A percentile compares a stretch with the other conserved stretches of the same genome.
Conservation (phyloP, 2,888 invertebrate species). For the Athrips mouffetella region DNA sequence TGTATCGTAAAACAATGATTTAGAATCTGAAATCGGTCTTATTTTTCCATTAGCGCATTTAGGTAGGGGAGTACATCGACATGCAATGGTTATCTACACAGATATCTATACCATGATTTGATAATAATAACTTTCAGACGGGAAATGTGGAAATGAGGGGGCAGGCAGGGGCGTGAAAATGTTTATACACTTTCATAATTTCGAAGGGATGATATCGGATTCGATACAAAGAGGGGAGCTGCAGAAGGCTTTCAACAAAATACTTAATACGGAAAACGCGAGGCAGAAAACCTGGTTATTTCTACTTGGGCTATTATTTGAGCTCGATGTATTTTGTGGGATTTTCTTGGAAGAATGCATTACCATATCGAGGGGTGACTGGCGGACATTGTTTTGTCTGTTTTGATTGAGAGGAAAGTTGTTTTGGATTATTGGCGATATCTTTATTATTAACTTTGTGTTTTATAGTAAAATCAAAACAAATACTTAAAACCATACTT, state of each 20-base stretch:
- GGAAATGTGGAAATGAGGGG: conserved; percentile 66
- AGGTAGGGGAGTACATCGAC: conserved; percentile 48
- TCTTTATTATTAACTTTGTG: no score
- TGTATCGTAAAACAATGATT: conserved; percentile 73
- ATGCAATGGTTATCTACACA: conserved; percentile 63
- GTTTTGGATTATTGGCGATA: not conserved
- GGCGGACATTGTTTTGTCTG: not conserved
- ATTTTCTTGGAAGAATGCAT: conserved; percentile 39
- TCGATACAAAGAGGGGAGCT: conserved; percentile 56
- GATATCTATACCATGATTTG: conserved; percentile 75
- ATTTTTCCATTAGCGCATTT: conserved; percentile 67
- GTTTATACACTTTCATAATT: conserved; percentile 78
- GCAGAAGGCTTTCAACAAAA: conserved; percentile 68
- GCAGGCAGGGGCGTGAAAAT: conserved; percentile 70
- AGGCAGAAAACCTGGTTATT: conserved; percentile 63
- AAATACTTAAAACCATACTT: no score
- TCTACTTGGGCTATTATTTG: conserved; percentile 47
- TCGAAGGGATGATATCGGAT: conserved; percentile 72
- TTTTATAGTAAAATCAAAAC: no score
- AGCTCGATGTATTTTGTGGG: conserved; percentile 40
- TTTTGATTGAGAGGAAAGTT: conserved; percentile 7
- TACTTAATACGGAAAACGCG: conserved; percentile 70
- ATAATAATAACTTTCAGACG: conserved; percentile 73
- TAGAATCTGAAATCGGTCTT: conserved; percentile 57
- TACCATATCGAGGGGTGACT: conserved; percentile 34